These are phyloP conservation scores for Paratrypauchen microcephalus DNA, from an alignment of 2,797 vertebrate genomes.

Conservation along the genomic window DNA sequence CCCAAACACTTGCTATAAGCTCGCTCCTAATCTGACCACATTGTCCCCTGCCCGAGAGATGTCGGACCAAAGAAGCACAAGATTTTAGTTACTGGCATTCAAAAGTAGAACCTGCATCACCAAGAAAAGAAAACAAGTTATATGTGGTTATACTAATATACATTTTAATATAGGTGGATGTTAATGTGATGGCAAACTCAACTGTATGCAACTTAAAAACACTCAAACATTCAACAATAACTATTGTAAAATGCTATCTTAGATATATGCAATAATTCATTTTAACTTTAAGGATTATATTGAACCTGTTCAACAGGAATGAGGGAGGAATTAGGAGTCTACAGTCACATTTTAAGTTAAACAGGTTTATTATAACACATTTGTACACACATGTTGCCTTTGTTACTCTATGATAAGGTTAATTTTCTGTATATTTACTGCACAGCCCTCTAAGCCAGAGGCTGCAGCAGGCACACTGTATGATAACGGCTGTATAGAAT, in stretches of 20 bases:
- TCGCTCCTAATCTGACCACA: conserved; percentile 68
- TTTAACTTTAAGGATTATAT: neutral
- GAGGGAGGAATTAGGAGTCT: neutral
- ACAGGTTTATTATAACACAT: neutral
- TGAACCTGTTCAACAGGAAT: neutral
- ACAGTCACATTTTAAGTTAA: neutral
- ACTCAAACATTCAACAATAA: neutral
- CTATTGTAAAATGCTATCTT: neutral
- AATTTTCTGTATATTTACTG: neutral
- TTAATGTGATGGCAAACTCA: neutral
- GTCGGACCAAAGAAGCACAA: conserved; percentile 38
- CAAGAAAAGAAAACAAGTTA: neutral
- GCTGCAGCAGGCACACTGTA: conserved; percentile 19
- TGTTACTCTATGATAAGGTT: neutral
- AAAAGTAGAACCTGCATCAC: neutral
- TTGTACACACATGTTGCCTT: neutral
- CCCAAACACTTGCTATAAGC: conserved; percentile 64
- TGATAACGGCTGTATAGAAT: conserved; percentile 38
- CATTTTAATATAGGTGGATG: neutral
- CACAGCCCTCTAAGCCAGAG: neutral
- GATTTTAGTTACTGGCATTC: neutral
- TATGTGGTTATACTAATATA: neutral
- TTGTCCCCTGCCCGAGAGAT: conserved; percentile 56
- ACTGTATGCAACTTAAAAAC: neutral
- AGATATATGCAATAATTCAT: neutral